Percentiles rank a stretch among this genome's conserved stretches.
phyloP scores from a whole-genome alignment of 2,797 vertebrate genomes.

The Periparus ater region DNA sequence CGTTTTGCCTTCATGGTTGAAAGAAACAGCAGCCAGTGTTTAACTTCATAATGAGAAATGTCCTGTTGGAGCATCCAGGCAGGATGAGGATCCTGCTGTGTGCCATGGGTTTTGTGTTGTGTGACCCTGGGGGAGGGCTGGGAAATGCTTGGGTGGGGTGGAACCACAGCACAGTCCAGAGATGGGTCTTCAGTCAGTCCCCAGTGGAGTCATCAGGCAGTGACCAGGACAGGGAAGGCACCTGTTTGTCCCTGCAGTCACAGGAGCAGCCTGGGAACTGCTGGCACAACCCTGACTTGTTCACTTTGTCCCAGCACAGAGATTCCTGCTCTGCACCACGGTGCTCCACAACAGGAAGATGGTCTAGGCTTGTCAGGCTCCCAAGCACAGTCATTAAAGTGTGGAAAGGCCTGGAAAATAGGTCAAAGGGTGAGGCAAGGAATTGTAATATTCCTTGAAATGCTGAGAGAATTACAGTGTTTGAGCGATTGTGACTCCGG shows the following conservation, averaged over 20 bases:
- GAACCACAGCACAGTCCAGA: not conserved
- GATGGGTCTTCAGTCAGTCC: not conserved
- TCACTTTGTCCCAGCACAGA: not conserved
- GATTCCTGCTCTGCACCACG: not conserved
- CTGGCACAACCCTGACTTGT: not conserved
- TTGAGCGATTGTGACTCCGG: rapidly evolving
- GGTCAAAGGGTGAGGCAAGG: not conserved
- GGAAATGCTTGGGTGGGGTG: not conserved
- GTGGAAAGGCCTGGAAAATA: not conserved
- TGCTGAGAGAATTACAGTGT: not conserved
- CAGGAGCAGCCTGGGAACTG: not conserved
- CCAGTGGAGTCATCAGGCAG: not conserved
- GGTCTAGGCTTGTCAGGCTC: not conserved
- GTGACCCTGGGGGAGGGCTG: not conserved
- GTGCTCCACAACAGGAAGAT: not conserved
- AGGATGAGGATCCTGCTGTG: not conserved
- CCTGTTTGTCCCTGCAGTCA: not conserved
- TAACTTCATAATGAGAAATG: not conserved
- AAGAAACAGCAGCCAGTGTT: not conserved
- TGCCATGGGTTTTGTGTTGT: not conserved
- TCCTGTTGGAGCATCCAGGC: not conserved
- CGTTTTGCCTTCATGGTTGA: not conserved
- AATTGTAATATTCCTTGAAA: not conserved
- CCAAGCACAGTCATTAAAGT: not conserved
- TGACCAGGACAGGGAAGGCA: not conserved